Evolutionary conservation across 2,113 vertebrate species (phyloP), one percentile per base, ranked within the genome.

Genomic region (Microcebus ravelobensis): DNA sequence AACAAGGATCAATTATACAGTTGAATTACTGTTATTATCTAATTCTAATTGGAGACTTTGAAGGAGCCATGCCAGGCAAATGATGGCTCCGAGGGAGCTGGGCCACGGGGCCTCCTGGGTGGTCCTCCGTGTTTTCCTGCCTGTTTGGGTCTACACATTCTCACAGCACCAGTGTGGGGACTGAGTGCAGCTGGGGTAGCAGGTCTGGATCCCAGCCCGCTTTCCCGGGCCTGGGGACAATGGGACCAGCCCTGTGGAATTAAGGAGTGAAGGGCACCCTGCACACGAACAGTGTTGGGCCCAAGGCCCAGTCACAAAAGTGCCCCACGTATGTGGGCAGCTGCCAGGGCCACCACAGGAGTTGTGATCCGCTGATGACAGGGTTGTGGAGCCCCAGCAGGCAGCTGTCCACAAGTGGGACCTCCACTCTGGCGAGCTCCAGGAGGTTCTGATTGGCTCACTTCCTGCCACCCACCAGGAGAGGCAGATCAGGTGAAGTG

Each of bases 311-410:
- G 4, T 10, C 31, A 90, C 23, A 21, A 5, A 45, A 20, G 45
- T 68, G 59, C 67, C 73, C 61, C 42, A 4, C 3, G 4, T 0
- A 5, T 1, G 20, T 29, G 36, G 63, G 50, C 21, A 2, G 39
- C 48, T 12, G 21, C 52, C 1, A 2, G 42, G 17, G 1, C n/a
- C 29, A 63, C 42, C 12, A 5, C 0, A 4, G 20, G n/a, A 48
- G 21, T 45, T 25, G 63, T 0, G 2, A n/a, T 8, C n/a, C 71
- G 12, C 20, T 20, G 25, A 59, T 11, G 13, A 65, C 12, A 55
- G 36, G 3, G 5, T 12, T 2, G 27, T 27, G 76, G 61, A 48
- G 50, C 21, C 50, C 42, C 36, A 1, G 7, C 39, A 14, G 59
- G 25, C 36, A 80, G 70, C 31, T 70, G 61, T 55, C 34, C 63